phyloP scores from a whole-genome alignment of 2,113 vertebrate genomes.

The Cheilinus undulatus region DNA sequence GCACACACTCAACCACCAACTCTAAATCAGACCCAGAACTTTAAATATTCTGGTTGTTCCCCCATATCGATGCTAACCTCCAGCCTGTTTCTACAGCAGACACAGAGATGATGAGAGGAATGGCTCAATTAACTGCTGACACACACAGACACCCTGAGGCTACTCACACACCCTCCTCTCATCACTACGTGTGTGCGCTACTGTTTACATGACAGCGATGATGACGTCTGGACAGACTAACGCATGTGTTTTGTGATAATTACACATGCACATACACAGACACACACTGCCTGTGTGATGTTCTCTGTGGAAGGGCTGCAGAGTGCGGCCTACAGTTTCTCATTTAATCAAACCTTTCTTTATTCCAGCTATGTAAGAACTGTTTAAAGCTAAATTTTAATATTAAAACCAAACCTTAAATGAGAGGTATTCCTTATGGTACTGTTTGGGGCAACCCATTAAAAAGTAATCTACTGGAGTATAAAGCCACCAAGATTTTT shows the following conservation, averaged over 20 bases:
- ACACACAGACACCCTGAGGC: constrained; percentile 46
- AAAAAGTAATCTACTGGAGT: no score
- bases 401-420: no score
- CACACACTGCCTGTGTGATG: constrained; percentile 1
- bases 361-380: no score
- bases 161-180: constrained; percentile 37
- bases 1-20: not conserved
- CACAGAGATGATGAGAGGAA: constrained; percentile 30
- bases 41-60: not conserved
- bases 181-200: constrained; percentile 39
- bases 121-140: constrained; percentile 49
- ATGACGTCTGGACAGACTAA: constrained; percentile 36
- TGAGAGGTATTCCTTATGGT: no score
- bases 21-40: not conserved
- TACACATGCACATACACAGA: constrained; percentile 11
- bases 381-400: no score
- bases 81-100: constrained; percentile 1
- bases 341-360: no score
- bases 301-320: no score
- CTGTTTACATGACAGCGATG: constrained; percentile 48
- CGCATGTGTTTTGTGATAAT: no score
- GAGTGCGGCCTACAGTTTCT: no score
- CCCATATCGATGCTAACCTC: not conserved
- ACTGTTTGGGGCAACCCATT: no score
- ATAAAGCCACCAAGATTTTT: no score